phyloP scores from a whole-genome alignment of 2,113 vertebrate species.

The Choloepus hoffmanni region DNA sequence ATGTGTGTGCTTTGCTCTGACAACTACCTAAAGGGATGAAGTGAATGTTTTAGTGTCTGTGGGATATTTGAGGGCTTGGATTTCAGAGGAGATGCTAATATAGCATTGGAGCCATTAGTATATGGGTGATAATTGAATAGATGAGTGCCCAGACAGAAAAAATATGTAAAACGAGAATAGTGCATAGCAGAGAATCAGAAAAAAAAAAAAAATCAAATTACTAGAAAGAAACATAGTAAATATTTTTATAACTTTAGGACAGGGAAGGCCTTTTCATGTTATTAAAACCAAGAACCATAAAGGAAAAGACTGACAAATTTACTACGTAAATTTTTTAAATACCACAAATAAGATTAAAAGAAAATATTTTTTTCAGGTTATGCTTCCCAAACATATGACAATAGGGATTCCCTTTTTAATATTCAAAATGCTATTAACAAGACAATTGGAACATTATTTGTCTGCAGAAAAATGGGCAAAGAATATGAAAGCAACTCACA shows the following conservation, averaged over 20 bases:
- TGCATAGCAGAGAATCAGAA: background rate
- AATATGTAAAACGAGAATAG: background rate
- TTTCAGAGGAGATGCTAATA: background rate
- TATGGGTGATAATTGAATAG: background rate
- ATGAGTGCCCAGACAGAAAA: background rate
- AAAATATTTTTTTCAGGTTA: background rate
- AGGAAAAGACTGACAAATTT: background rate
- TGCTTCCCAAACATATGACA: background rate
- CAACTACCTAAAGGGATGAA: background rate
- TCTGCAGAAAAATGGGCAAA: background rate
- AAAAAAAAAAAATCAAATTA: background rate
- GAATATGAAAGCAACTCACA: background rate
- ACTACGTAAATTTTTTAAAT: background rate
- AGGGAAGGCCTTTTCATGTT: background rate
- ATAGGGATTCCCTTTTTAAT: background rate
- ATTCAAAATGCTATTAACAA: background rate
- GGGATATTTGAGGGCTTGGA: background rate
- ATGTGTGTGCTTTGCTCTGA: background rate
- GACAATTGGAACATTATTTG: background rate
- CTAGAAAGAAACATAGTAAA: background rate
- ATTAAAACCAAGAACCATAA: background rate
- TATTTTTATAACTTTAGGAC: background rate
- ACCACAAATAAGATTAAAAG: background rate
- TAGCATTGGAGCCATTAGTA: background rate
- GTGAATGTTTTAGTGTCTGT: background rate